Evolutionary conservation across 2,113 vertebrate species (phyloP).

Genomic region (Calyptommatus sinebrachiatus): DNA sequence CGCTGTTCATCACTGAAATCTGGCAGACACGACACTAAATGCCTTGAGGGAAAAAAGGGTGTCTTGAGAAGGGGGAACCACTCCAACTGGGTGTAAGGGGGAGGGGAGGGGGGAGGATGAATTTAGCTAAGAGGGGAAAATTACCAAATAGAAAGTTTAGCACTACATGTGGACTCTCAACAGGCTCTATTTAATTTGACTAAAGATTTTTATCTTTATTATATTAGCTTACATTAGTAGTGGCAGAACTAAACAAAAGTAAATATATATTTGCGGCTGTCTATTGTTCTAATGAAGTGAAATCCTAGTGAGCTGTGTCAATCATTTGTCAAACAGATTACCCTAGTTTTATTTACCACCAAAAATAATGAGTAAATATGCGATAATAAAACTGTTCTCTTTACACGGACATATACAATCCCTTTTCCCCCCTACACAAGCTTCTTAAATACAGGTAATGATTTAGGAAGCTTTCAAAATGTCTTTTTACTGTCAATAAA

Average conservation of each 20-base stretch:
- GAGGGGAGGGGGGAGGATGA: conserved; percentile 65
- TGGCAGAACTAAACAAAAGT: conserved; percentile 78
- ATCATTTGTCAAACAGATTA: conserved; percentile 81
- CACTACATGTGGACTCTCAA: conserved; percentile 70
- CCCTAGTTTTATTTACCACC: conserved; percentile 80
- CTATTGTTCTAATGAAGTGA: conserved; percentile 80
- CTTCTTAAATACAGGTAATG: conserved; percentile 82
- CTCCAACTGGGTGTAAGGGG: conserved; percentile 65
- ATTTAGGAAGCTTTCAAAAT: conserved; percentile 84
- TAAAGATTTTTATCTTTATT: conserved; percentile 63
- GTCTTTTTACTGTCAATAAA: conserved; percentile 89
- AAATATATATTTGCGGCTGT: conserved; percentile 80
- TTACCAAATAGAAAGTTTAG: conserved; percentile 78
- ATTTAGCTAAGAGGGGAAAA: conserved; percentile 75
- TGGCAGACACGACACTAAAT: conserved; percentile 94
- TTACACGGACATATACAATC: conserved; percentile 79
- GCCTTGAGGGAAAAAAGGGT: conserved; percentile 74
- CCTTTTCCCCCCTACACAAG: conserved; percentile 40
- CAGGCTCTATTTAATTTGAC: conserved; percentile 76
- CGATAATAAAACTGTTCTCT: conserved; percentile 85
- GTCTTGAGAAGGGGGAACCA: conserved; percentile 80
- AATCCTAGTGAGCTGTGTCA: conserved; percentile 74
- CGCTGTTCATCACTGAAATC: conserved; percentile 92
- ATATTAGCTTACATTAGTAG: conserved; percentile 72
- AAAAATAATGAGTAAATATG: conserved; percentile 85